These are phyloP conservation scores for Hirtodrosophila confusa DNA, from an alignment of 2,888 invertebrate genomes.

Conservation along the genomic window DNA sequence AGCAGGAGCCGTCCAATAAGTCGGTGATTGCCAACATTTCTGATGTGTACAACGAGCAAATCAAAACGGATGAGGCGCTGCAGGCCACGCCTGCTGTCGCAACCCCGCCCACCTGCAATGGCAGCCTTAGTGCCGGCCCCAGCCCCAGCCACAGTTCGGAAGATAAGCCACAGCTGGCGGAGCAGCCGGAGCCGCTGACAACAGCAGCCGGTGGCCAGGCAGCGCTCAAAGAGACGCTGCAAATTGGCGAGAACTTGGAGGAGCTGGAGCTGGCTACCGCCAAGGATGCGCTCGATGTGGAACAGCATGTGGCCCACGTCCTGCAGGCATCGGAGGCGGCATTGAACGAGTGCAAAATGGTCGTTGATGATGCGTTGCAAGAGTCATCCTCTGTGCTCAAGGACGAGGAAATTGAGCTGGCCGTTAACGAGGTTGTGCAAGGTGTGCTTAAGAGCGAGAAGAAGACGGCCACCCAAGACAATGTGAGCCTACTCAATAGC, in stretches of 20 bases:
- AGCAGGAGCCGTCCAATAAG: slow-evolving; percentile 63
- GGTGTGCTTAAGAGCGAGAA: slow-evolving; percentile 84
- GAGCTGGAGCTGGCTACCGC: slow-evolving; percentile 74
- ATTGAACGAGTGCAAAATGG: slow-evolving; percentile 84
- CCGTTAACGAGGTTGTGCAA: slow-evolving; percentile 85
- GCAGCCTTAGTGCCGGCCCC: slow-evolving; percentile 39
- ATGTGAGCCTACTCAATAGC: slow-evolving; percentile 78
- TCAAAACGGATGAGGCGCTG: slow-evolving; percentile 80
- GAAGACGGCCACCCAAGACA: slow-evolving; percentile 66
- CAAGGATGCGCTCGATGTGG: slow-evolving; percentile 83
- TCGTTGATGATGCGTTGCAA: slow-evolving; percentile 76
- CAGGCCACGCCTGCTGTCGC: slow-evolving; percentile 27
- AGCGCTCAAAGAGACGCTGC: slow-evolving; percentile 84
- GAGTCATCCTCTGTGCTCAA: slow-evolving; percentile 84
- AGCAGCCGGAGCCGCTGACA: not conserved
- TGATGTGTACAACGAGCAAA: slow-evolving; percentile 84
- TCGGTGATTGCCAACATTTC: slow-evolving; percentile 83
- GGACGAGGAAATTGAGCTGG: slow-evolving; percentile 86
- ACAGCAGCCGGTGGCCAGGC: slow-evolving; percentile 67
- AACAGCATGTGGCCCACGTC: slow-evolving; percentile 85
- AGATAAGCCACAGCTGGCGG: slow-evolving; percentile 11
- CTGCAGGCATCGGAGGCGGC: slow-evolving; percentile 85
- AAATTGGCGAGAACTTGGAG: slow-evolving; percentile 79
- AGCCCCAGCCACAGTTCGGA: slow-evolving; percentile 1
- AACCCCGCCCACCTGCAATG: slow-evolving; percentile 64